Base-by-base conservation (phyloP, 1,140 invertebrate species). In the Drosophila bipectinata region DNA sequence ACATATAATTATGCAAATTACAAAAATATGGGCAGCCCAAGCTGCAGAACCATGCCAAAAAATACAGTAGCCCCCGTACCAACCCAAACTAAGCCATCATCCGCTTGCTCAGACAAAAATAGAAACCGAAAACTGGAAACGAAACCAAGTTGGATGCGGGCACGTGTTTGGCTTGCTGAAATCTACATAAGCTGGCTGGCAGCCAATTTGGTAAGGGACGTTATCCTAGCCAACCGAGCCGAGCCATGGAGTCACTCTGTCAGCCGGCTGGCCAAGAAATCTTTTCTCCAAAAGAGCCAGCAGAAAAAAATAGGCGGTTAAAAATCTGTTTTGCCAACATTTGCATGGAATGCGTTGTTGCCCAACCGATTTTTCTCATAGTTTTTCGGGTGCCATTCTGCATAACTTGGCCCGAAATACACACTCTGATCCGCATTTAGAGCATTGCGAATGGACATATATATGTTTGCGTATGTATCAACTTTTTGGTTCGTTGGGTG, bases 1-100 rank as follows among this genome's bases (percentile, higher is more conserved):
- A 79, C 76, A 88, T 83, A 87, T 88, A 87, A 87, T 88, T 87
- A 87, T 87, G 83, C 60, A 88, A 87, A 88, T 87, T 79, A 64
- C 61, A 76, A 74, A 87, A 88, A 87, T 85, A 82, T 71, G 66
- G 61, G 53, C 48, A 26, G 62, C 58, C 49, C 58, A 74, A 87
- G 74, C 82, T 82, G 71, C 14, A 34, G 51, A 12, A 14, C 51
- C 32, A 34, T 34, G 30, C 51, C 30, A 44, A 44, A 44, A 44
- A 44, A 41, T 18, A 14, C 12, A 37, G 34, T n/a, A 12, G 10
- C 34, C 34, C 34, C 34, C 34, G 34, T 12, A 37, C 34, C 34
- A 30, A 21, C 21, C 52, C 34, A 53, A 67, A 64, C 63, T 64
- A 64, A 67, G 63, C 63, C 59, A 54, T 44, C 56, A 47, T 57